Percentiles rank a stretch among this genome's conserved stretches.
Conservation (phyloP, 2,113 vertebrate species). For the Pycnonotus jocosus region DNA sequence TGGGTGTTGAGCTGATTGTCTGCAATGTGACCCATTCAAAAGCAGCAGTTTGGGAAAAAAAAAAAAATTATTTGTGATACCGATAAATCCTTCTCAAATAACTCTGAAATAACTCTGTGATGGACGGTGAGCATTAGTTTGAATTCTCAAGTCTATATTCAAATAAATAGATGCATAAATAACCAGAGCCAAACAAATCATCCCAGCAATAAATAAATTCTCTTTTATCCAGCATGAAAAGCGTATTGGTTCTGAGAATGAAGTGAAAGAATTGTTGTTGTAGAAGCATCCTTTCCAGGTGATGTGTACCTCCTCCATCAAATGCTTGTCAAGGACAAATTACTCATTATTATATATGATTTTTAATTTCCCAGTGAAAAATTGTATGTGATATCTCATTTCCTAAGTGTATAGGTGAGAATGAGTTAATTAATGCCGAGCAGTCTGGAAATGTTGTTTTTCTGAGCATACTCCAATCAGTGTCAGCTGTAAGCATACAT, state of each 20-base stretch:
- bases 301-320: background rate
- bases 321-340: background rate
- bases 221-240: background rate
- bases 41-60: background rate
- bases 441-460: background rate
- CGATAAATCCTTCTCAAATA: background rate
- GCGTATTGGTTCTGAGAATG: background rate
- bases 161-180: background rate
- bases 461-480: background rate
- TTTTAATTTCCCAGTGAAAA: background rate
- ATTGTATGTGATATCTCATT: background rate
- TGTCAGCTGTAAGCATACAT: background rate
- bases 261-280: background rate
- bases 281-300: background rate
- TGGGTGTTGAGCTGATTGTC: background rate
- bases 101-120: background rate
- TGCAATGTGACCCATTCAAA: background rate
- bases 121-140: background rate
- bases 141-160: background rate
- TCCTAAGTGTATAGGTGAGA: background rate
- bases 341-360: background rate
- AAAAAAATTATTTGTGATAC: background rate
- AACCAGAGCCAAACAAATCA: background rate
- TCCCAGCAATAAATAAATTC: background rate
- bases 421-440: background rate